These are phyloP conservation scores for Clupea harengus DNA, from an alignment of 2,113 vertebrate species.

Conservation along the genomic window DNA sequence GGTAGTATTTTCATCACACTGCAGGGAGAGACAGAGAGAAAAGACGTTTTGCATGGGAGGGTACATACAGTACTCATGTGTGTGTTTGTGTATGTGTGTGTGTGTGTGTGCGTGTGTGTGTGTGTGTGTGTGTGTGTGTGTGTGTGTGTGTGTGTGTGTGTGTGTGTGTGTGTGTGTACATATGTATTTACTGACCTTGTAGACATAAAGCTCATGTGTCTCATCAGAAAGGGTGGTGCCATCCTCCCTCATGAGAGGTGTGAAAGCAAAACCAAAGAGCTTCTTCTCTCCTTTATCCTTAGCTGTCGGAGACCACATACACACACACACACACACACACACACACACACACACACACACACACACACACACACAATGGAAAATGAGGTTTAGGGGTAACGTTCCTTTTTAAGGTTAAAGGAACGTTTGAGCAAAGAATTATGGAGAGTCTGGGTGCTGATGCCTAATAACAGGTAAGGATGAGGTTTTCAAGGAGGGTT, in stretches of 20 bases:
- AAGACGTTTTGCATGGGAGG: background rate
- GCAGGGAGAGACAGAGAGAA: background rate
- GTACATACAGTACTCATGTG: background rate
- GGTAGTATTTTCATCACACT: constrained; percentile 95
- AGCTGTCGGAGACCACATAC: constrained; percentile 70
- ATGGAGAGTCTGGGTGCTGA: background rate
- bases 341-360: background rate
- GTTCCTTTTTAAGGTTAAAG: background rate
- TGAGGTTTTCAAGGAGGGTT: constrained; percentile 33
- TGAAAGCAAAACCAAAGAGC: constrained; percentile 94
- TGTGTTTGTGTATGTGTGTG: background rate
- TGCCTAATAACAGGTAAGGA: background rate
- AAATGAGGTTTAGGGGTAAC: background rate
- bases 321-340: constrained; percentile 6
- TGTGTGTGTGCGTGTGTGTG: background rate
- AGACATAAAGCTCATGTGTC: constrained; percentile 92
- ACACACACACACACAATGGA: constrained; percentile 12
- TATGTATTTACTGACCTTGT: constrained; percentile 79
- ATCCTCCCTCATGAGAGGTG: constrained; percentile 94
- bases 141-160: background rate
- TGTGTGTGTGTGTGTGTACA: constrained; percentile 1
- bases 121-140: constrained; percentile 9
- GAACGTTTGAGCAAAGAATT: too few relatives aligned
- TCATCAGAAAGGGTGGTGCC: constrained; percentile 94
- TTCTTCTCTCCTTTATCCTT: constrained; percentile 98